Base-by-base conservation (phyloP, 2,888 invertebrate genomes). In the Ashinkailepas kermadecensis region DNA sequence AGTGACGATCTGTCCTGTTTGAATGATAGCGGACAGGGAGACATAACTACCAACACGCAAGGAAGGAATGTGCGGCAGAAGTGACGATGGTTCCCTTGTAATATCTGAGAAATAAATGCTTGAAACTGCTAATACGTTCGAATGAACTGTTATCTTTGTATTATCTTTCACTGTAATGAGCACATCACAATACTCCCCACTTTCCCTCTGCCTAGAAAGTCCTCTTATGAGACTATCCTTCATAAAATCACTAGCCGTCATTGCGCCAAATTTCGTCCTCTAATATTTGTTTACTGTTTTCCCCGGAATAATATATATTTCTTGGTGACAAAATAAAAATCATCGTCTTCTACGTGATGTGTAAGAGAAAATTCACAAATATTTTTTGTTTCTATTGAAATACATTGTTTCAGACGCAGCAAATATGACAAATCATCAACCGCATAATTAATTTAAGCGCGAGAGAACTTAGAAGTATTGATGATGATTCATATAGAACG, bases 51-150 rank as follows among this genome's bases (percentile, higher is more conserved):
- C 74, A 4, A 54, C 9, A 25, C 74, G 39, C 8, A 25, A 6
- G 25, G 54, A 74, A 9, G 74, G 74, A 18, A 74, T 74, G 21
- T 74, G 74, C 21, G 74, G 74, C 74, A 74, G 18, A 54, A 74
- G 74, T 10, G 74, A 74, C 18, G 74, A 74, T 18, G 74, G 21
- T 9, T 74, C 15, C 12, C 74, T 74, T 7, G 74, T 25, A 2
- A 74, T 74, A 25, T 74, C 74, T 21, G 74, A 74, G 74, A 74
- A 74, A 25, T 74, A 74, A 54, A 74, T 21, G 12, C 74, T 74
- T 0, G 74, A 54, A 54, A 74, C 54, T 4, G 74, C 74, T 7
- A 74, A 10, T 1, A 74, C 54, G 10, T 74, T 74, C 8, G 74
- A 74, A 74, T 74, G 74, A 4, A 25, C 74, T 15, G 74, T 54